phyloP scores from a whole-genome alignment of 2,797 vertebrate species.

The Muraenolepis orangiensis region DNA sequence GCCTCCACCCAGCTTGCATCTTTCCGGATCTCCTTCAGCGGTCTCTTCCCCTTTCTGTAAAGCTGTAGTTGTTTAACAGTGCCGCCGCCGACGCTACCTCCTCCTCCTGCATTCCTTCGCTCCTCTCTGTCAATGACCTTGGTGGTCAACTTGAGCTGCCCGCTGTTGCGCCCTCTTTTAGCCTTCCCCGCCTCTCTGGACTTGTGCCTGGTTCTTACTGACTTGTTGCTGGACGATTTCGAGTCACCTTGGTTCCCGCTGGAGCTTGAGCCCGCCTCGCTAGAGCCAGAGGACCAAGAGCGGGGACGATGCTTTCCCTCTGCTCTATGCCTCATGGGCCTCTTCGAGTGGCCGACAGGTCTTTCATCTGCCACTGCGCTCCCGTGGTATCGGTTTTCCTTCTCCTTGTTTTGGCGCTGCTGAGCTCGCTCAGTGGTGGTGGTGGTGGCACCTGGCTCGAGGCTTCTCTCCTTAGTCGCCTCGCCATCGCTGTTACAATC shows the following conservation, averaged over 20 bases:
- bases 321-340: constrained; percentile 83
- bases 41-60: constrained; percentile 88
- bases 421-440: constrained; percentile 71
- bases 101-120: constrained; percentile 70
- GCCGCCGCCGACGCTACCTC: constrained; percentile 73
- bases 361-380: constrained; percentile 76
- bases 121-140: constrained; percentile 83
- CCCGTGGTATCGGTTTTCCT: constrained; percentile 81
- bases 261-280: constrained; percentile 95
- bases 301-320: constrained; percentile 88
- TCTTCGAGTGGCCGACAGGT: constrained; percentile 74
- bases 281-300: constrained; percentile 97
- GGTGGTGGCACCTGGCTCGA: constrained; percentile 63
- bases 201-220: constrained; percentile 86
- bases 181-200: constrained; percentile 82
- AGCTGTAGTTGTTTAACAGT: constrained; percentile 79
- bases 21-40: constrained; percentile 84
- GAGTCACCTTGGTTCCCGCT: constrained; percentile 87
- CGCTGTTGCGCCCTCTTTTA: constrained; percentile 81
- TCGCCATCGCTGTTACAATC: constrained; percentile 95
- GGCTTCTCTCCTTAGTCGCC: constrained; percentile 76
- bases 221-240: constrained; percentile 78
- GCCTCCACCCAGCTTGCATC: constrained; percentile 77
- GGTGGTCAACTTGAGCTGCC: constrained; percentile 80
- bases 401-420: constrained; percentile 83